Evolutionary conservation across 1,140 invertebrate species (phyloP), one percentile per base, ranked within the genome.

Genomic region (Drosophila ficusphila): DNA sequence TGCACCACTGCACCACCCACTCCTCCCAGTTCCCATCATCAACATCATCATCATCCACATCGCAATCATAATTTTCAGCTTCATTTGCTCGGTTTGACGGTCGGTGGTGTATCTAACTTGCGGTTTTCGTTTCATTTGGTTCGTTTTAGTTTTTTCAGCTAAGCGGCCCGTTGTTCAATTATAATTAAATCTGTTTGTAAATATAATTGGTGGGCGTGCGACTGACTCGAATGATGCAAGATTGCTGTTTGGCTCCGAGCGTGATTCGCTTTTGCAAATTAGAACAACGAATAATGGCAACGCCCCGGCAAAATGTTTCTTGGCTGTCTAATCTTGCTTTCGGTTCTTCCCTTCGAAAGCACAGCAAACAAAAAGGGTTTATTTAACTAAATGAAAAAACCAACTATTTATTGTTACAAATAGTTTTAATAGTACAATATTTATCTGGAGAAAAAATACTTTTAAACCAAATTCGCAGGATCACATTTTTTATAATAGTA

Each of bases 101-200:
- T n/a, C n/a, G n/a, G n/a, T n/a, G n/a, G 33, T 48, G 12, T 36
- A 60, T 39, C 49, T 49, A 34, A 39, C 27, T 18, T 79, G 71
- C 76, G 81, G 57, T 85, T 64, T 64, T 23, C 33, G 31, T 47
- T 41, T 23, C 47, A 39, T 76, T 33, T 42, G 31, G 42, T 67
- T 58, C 49, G 70, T 29, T 34, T 78, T 70, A 53, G 56, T 54
- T 39, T n/a, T 19, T 21, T 9, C 16, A 53, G 23, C 9, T 8
- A 3, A 25, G 53, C 16, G n/a, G 31, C 16, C 29, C 27, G 33
- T 38, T 72, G 51, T 73, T 67, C 44, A 86, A 81, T 85, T 85
- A 86, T 86, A 85, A 86, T 86, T 85, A 76, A 85, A 85, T 85
- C 72, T 42, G 56, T 86, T 85, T 85, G 81, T 86, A 85, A 85